Evolutionary conservation across 2,797 vertebrate species (phyloP), one percentile per base, ranked within the genome.

Genomic region (Phataginus tricuspis): DNA sequence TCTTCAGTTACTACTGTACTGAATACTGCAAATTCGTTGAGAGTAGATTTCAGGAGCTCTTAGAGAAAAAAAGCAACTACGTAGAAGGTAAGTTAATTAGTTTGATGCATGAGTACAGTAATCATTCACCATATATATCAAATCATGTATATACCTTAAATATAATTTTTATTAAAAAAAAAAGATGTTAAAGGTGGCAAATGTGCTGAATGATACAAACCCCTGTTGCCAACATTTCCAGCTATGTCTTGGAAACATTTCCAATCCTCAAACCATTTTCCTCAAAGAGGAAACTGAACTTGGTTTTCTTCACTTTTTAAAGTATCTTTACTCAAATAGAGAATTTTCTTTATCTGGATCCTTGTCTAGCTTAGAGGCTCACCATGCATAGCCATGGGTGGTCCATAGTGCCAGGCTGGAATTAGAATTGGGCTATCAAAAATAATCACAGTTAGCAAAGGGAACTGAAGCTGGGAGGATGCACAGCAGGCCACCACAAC

Each of bases 311-410:
- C 57, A 80, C 23, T 74, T 93, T 79, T 66, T 25, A 49, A 79
- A 85, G 10, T 86, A 4, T 85, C 72, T 86, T 63, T 75, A 86
- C 53, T 90, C 42, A 45, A 93, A 94, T 74, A 57, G 0, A 89
- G 49, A 42, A 45, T 77, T 92, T 90, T 74, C 74, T 78, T 69
- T 80, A 80, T 90, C 86, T 93, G 51, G 21, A 96, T 64, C 61
- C 31, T 61, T 69, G 68, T 86, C 18, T 49, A 66, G 39, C 68
- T 80, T 64, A 51, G 29, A 74, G 39, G 64, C 16, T 90, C 57
- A 23, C 59, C 18, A 86, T 19, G 29, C 74, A 57, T 42, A 59
- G 37, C 49, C 51, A 0, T 78, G 39, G 25, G 55, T 77, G n/a
- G 31, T 85, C 79, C 21, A 37, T 66, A 68, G 18, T 34, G 66